phyloP scores from a whole-genome alignment of 2,888 invertebrate species.

The Tachina fera region DNA sequence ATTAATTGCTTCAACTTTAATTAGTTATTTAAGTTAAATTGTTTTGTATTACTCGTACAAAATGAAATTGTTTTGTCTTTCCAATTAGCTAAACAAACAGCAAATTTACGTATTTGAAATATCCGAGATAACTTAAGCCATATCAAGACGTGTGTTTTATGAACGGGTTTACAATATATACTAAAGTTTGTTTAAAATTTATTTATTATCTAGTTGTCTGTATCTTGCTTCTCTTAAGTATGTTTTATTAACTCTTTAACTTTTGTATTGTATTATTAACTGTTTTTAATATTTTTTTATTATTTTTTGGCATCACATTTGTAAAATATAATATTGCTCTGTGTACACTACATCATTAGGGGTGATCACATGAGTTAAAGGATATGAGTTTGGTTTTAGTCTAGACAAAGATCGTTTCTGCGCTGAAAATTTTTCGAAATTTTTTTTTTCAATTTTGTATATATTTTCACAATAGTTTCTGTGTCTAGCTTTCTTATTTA shows the following conservation, averaged over 20 bases:
- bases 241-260: slow-evolving; percentile 47
- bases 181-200: slow-evolving; percentile 47
- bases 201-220: slow-evolving; percentile 59
- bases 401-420: not conserved
- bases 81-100: not conserved
- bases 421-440: too few species aligned
- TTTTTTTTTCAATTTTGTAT: too few species aligned
- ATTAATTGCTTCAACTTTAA: slow-evolving; percentile 4
- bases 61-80: not conserved
- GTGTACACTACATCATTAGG: slow-evolving; percentile 17
- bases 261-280: slow-evolving; percentile 32
- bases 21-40: slow-evolving; percentile 12
- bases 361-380: not conserved
- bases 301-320: slow-evolving; percentile 54
- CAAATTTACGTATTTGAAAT: not conserved
- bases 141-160: slow-evolving; percentile 54
- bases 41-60: not conserved
- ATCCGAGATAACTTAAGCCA: slow-evolving; percentile 8
- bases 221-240: slow-evolving; percentile 53
- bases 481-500: too few species aligned
- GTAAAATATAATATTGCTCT: slow-evolving; percentile 21
- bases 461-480: too few species aligned
- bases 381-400: not conserved
- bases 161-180: slow-evolving; percentile 54
- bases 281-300: not conserved